These are phyloP conservation scores for Eciton burchellii DNA, from an alignment of 1,140 invertebrate species.

Conservation along the genomic window DNA sequence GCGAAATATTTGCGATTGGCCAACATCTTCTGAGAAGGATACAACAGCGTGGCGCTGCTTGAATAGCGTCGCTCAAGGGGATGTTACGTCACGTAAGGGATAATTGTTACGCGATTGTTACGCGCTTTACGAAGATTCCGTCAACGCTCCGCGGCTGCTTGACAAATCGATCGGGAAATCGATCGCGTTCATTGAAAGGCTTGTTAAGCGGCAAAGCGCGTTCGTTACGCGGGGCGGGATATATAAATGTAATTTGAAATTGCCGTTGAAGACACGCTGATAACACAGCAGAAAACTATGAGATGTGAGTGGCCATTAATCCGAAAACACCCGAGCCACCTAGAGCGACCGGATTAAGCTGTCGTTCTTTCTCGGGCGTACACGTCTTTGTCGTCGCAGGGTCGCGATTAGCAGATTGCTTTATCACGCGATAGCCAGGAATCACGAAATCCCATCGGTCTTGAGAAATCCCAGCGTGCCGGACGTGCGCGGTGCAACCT, in stretches of 20 bases:
- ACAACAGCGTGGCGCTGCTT: background rate
- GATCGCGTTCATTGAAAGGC: constrained; percentile 33
- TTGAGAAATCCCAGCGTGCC: constrained; percentile 34
- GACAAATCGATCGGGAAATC: constrained; percentile 14
- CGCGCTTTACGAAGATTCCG: background rate
- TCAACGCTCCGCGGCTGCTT: background rate
- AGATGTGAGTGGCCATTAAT: constrained; percentile 62
- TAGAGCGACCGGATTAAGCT: constrained; percentile 51
- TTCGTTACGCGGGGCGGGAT: constrained; percentile 31
- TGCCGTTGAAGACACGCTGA: constrained; percentile 52
- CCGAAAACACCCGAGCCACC: constrained; percentile 15
- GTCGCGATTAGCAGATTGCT: constrained; percentile 64
- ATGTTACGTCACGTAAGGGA: too few relatives aligned
- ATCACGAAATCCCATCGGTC: constrained; percentile 63
- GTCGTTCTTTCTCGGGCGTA: constrained; percentile 55
- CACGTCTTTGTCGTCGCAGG: constrained; percentile 59
- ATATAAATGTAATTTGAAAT: constrained; percentile 55
- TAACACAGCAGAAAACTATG: constrained; percentile 46
- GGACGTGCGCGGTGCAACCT: constrained; percentile 20
- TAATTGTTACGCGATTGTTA: too few relatives aligned
- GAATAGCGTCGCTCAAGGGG: too few relatives aligned
- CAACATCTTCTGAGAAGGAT: background rate
- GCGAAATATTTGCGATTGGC: background rate
- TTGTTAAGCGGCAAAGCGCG: constrained; percentile 34
- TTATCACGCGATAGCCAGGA: constrained; percentile 62